A percentile compares a stretch with the other conserved stretches of the same genome.
These are phyloP conservation scores for Drepana arcuata DNA, from an alignment of 1,140 invertebrate species.

Conservation along the genomic window DNA sequence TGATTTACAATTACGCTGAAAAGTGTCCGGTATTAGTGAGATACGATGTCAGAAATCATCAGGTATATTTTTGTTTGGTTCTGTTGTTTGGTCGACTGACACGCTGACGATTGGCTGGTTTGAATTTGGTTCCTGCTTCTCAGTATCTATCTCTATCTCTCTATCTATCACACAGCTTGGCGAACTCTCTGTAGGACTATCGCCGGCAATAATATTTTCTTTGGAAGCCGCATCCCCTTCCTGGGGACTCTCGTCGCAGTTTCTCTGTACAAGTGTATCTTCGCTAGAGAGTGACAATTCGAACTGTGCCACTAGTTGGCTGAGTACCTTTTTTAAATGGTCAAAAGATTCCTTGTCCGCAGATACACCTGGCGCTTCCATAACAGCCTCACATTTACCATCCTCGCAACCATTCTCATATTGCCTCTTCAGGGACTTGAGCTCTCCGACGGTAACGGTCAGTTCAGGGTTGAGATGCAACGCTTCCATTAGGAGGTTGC, in stretches of 20 bases:
- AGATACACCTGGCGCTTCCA: constrained; percentile 8
- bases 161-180: no score
- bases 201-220: no score
- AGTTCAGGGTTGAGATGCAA: constrained; percentile 66
- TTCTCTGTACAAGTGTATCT: no score
- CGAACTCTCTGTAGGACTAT: no score
- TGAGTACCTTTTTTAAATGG: constrained; percentile 49
- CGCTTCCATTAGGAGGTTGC: constrained; percentile 73
- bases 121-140: no score
- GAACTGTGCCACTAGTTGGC: constrained; percentile 48
- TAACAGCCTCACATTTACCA: constrained; percentile 27
- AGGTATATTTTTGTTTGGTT: constrained; percentile 5
- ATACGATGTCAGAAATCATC: constrained; percentile 10
- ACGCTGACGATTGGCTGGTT: no score
- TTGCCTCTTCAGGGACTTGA: constrained; percentile 39
- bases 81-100: constrained; percentile 5
- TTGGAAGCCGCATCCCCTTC: no score
- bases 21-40: not conserved
- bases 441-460: constrained; percentile 70
- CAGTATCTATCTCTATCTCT: no score
- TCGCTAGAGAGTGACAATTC: constrained; percentile 41
- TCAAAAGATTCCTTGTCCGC: constrained; percentile 44
- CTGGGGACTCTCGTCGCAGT: no score
- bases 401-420: constrained; percentile 30
- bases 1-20: constrained; percentile 1